Percentiles rank a stretch among this genome's conserved stretches.
These are phyloP conservation scores for Marmota monax DNA, from an alignment of 2,113 vertebrate genomes.

Conservation along the genomic window DNA sequence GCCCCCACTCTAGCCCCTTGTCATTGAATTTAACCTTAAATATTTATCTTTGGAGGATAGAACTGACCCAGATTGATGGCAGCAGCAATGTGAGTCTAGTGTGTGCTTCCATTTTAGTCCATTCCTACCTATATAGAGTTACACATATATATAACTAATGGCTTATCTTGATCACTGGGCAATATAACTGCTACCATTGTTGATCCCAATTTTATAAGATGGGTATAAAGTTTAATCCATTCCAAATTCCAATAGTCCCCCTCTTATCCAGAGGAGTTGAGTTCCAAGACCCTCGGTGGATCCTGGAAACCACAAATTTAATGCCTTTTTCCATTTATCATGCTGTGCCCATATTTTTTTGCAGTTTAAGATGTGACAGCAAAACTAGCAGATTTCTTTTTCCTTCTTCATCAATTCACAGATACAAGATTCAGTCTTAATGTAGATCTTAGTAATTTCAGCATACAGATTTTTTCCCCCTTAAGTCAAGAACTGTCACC, in stretches of 20 bases:
- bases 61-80: not conserved
- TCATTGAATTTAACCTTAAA: not conserved
- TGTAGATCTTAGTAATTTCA: not conserved
- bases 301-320: not conserved
- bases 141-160: not conserved
- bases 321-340: not conserved
- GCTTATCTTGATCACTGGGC: not conserved
- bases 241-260: not conserved
- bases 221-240: not conserved
- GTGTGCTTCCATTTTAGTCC: not conserved
- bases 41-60: not conserved
- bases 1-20: not conserved
- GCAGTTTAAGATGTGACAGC: not conserved
- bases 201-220: constrained; percentile 2
- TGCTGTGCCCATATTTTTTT: not conserved
- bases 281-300: not conserved
- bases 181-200: not conserved
- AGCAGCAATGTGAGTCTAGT: not conserved
- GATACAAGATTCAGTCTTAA: not conserved
- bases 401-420: not conserved
- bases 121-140: not conserved
- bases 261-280: not conserved
- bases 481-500: not conserved
- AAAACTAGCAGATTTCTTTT: not conserved
- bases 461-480: not conserved